Evolutionary conservation across 1,140 invertebrate species (phyloP).

Genomic region (Drosophila leontia): DNA sequence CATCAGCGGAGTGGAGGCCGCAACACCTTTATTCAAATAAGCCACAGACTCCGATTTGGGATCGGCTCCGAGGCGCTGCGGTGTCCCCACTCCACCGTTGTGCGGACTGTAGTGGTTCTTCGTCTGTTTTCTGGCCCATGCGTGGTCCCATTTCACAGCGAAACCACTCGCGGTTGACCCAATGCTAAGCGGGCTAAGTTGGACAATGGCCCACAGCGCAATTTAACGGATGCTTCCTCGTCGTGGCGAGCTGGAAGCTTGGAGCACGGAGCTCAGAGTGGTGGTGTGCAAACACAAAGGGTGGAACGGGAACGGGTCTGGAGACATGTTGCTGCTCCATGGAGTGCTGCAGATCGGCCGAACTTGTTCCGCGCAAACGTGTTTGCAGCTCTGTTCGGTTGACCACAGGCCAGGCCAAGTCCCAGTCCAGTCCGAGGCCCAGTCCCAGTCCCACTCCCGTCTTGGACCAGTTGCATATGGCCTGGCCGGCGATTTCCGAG

Average conservation of each 20-base stretch:
- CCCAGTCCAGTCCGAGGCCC: constrained; percentile 20
- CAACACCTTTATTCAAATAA: constrained; percentile 74
- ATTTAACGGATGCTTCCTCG: constrained; percentile 68
- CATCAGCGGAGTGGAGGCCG: constrained; percentile 42
- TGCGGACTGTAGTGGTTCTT: constrained; percentile 10
- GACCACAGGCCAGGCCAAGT: constrained; percentile 57
- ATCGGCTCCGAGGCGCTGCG: constrained; percentile 22
- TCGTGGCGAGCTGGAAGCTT: constrained; percentile 10
- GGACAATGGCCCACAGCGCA: constrained; percentile 80
- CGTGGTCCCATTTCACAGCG: constrained; percentile 72
- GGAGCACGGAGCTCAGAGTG: constrained; percentile 19
- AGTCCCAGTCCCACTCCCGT: constrained; percentile 24
- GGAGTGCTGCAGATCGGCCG: constrained; percentile 52
- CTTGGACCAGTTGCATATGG: constrained; percentile 41
- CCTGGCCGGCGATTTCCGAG: constrained; percentile 20
- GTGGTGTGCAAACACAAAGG: constrained; percentile 59
- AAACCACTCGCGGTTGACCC: constrained; percentile 67
- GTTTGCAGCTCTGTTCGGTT: constrained; percentile 59
- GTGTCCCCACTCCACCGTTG: constrained; percentile 13
- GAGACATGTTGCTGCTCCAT: constrained; percentile 77
- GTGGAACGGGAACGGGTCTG: constrained; percentile 73
- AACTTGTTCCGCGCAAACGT: constrained; percentile 80
- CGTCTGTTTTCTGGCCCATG: constrained; percentile 42
- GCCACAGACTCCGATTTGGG: constrained; percentile 55
- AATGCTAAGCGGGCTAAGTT: constrained; percentile 80